phyloP scores from a whole-genome alignment of 2,888 invertebrate species.

The Scaptomyza tumidula region DNA sequence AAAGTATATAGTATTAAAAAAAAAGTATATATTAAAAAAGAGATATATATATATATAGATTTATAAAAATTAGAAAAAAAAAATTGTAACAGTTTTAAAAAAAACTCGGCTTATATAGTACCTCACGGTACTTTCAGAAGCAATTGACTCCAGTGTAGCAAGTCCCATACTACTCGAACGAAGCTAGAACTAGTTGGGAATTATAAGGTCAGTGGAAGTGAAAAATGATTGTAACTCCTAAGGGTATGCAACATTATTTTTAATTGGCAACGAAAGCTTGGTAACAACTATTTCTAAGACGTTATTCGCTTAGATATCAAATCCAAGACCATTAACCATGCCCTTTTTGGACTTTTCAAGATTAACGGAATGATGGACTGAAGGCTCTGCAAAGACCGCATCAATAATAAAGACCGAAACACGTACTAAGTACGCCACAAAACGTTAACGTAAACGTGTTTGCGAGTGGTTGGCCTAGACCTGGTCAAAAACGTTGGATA shows the following conservation, averaged over 20 bases:
- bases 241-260: too few relatives aligned
- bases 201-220: too few relatives aligned
- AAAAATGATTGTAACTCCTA: too few relatives aligned
- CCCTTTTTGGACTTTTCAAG: not conserved
- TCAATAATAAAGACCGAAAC: constrained; percentile 22
- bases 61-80: not conserved
- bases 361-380: not conserved
- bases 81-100: not conserved
- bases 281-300: too few relatives aligned
- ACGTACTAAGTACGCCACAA: constrained; percentile 33
- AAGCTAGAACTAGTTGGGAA: not conserved
- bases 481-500: constrained; percentile 48
- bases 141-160: not conserved
- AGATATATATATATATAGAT: too few relatives aligned
- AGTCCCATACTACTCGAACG: not conserved
- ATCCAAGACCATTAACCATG: not conserved
- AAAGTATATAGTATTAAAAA: too few relatives aligned
- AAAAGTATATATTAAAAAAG: too few relatives aligned
- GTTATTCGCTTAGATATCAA: not conserved
- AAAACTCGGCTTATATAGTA: not conserved
- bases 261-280: too few relatives aligned
- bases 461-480: constrained; percentile 54
- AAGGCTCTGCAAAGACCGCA: not conserved
- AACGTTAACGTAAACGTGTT: constrained; percentile 40
- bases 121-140: not conserved